These are phyloP conservation scores for Rhabdomys dilectus DNA, from an alignment of 2,113 vertebrate genomes.

Conservation along the genomic window DNA sequence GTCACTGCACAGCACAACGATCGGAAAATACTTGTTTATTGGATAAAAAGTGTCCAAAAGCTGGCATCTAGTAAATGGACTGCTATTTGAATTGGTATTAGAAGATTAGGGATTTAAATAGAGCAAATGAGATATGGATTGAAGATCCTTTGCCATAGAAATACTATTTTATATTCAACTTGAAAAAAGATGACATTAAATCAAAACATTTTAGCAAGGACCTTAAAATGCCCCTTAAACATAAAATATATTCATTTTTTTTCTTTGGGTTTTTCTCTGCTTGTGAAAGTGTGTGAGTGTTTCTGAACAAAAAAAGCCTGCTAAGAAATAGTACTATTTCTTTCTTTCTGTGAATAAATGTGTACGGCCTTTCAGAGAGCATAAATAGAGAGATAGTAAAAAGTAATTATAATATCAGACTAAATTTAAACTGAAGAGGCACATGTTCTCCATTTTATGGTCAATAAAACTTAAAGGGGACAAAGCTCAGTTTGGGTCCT, in stretches of 20 bases:
- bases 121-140: not conserved
- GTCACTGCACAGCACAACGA: not conserved
- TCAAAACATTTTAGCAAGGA: slow-evolving; percentile 37
- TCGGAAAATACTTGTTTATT: slow-evolving; percentile 61
- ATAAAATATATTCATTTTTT: slow-evolving; percentile 30
- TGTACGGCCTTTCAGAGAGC: slow-evolving; percentile 73
- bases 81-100: slow-evolving; percentile 56
- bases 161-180: slow-evolving; percentile 52
- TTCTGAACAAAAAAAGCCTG: not conserved
- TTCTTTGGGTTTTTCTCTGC: slow-evolving; percentile 30
- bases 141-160: not conserved
- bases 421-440: slow-evolving; percentile 76
- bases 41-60: not conserved
- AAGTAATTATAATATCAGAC: slow-evolving; percentile 79
- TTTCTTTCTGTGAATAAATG: slow-evolving; percentile 47
- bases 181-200: slow-evolving; percentile 46
- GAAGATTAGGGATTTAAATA: slow-evolving; percentile 63
- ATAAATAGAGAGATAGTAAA: slow-evolving; percentile 77
- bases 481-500: slow-evolving; percentile 61
- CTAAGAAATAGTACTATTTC: not conserved
- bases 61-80: slow-evolving; percentile 38
- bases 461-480: slow-evolving; percentile 83
- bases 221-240: slow-evolving; percentile 55
- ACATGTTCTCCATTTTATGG: slow-evolving; percentile 71
- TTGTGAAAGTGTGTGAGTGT: not conserved